Conservation (phyloP, 2,113 vertebrate genomes). For the Catharus fuscescens region DNA sequence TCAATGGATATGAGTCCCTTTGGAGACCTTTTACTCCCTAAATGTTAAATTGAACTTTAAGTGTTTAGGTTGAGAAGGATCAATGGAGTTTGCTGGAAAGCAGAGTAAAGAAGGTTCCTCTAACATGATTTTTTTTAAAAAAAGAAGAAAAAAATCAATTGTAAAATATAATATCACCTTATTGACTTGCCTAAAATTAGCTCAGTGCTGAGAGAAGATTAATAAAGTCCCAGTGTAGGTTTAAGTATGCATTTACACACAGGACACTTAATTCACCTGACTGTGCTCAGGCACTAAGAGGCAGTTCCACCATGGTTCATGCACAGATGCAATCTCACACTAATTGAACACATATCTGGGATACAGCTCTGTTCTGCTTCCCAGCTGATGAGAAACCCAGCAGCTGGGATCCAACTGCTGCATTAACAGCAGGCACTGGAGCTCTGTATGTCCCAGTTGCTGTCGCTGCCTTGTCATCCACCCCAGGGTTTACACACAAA, state of each 20-base stretch:
- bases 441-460: not conserved
- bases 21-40: slow-evolving; percentile 94
- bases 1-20: slow-evolving; percentile 94
- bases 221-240: slow-evolving; percentile 62
- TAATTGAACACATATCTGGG: slow-evolving; percentile 19
- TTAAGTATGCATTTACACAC: slow-evolving; percentile 54
- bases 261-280: slow-evolving; percentile 45
- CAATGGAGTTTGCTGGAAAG: slow-evolving; percentile 88
- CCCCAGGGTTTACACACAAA: not conserved
- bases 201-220: slow-evolving; percentile 77
- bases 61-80: slow-evolving; percentile 91
- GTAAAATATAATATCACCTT: slow-evolving; percentile 84
- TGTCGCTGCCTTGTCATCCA: not conserved
- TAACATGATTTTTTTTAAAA: slow-evolving; percentile 43
- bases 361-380: not conserved
- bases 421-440: not conserved
- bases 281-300: slow-evolving; percentile 19
- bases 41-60: slow-evolving; percentile 99
- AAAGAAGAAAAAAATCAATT: slow-evolving; percentile 75
- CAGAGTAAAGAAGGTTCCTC: slow-evolving; percentile 61
- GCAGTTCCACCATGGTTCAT: not conserved
- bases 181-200: slow-evolving; percentile 85
- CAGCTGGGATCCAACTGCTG: not conserved
- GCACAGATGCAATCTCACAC: slow-evolving; percentile 41
- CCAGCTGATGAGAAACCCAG: not conserved